Base-by-base conservation (phyloP, 2,113 vertebrate genomes). In the Alosa alosa region DNA sequence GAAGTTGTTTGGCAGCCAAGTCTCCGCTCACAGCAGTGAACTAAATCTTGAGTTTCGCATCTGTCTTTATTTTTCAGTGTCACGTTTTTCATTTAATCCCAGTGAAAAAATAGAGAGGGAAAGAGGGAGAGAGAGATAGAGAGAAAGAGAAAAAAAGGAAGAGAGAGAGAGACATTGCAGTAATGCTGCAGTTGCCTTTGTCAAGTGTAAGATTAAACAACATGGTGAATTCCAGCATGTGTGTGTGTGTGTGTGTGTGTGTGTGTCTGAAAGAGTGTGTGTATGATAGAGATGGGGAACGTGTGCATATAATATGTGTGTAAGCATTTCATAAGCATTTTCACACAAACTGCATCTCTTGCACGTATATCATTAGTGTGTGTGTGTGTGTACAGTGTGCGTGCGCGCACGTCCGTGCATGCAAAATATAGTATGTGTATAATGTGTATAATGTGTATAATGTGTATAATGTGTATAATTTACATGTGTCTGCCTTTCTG, bases 1-100 rank as follows among this genome's bases (percentile, higher is more conserved):
- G 89, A 91, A 91, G 64, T 36, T 72, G 11, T 72, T 25, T 25
- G n/a, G 64, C 10, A 3, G 9, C 25, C 10, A 72, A 72, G 9
- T 25, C n/a, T 72, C n/a, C 9, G n/a, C n/a, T 72, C 64, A 36
- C 64, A 72, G 25, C n/a, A 36, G 64, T 72, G 64, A 72, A 72
- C 64, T 31, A 72, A 36, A 68, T 68, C 6, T 25, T 9, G 64
- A 72, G 64, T 72, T 36, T 36, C 36, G 25, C 10, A 9, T 13
- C 8, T 31, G 0, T 91, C 89, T 92, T 91, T 94, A 88, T 88
- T 90, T 93, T 90, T 92, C 91, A 93, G 91, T 89, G 90, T 72
- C 10, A 3, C 15, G 2, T 4, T 72, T 36, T 72, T 36, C 60
- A 25, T 68, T 8, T 36, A 72, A 25, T 72, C 10, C 8, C 64